Evolutionary conservation across 2,113 vertebrate species (phyloP).

Genomic region (Rhinolophus sinicus): DNA sequence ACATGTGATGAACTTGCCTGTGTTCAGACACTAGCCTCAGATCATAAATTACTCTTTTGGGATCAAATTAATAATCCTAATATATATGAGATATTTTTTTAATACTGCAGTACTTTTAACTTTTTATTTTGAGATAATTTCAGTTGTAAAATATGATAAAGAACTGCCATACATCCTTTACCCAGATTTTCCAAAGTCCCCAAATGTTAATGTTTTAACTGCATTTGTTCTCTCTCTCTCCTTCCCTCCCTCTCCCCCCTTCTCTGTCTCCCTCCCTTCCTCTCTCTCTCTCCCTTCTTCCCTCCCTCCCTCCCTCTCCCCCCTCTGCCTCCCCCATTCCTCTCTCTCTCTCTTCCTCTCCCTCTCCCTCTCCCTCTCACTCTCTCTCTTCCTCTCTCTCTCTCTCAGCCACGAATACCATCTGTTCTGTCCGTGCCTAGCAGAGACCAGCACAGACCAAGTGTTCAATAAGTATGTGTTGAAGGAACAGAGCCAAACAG

Average conservation of each 20-base stretch:
- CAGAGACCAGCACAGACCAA: not conserved
- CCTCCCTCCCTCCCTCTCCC: not conserved
- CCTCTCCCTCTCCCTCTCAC: too few relatives aligned
- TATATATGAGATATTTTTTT: not conserved
- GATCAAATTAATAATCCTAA: not conserved
- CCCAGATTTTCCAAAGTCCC: not conserved
- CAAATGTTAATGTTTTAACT: not conserved
- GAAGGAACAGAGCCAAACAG: not conserved
- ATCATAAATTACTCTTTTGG: not conserved
- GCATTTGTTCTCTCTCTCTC: not conserved
- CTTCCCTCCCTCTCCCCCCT: not conserved
- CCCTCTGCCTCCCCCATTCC: too few relatives aligned
- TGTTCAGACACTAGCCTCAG: not conserved
- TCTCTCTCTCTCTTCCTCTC: too few relatives aligned
- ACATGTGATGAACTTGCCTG: not conserved
- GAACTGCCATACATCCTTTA: not conserved
- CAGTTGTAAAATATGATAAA: not conserved
- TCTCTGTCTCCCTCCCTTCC: too few relatives aligned
- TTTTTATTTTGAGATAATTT: conserved; percentile 28
- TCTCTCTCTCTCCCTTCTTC: too few relatives aligned
- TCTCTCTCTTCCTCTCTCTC: not conserved
- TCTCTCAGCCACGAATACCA: too few relatives aligned
- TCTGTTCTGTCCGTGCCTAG: not conserved
- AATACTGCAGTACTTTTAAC: not conserved
- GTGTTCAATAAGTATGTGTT: not conserved